phyloP scores from a whole-genome alignment of 2,797 vertebrate genomes.

The Smutsia gigantea region DNA sequence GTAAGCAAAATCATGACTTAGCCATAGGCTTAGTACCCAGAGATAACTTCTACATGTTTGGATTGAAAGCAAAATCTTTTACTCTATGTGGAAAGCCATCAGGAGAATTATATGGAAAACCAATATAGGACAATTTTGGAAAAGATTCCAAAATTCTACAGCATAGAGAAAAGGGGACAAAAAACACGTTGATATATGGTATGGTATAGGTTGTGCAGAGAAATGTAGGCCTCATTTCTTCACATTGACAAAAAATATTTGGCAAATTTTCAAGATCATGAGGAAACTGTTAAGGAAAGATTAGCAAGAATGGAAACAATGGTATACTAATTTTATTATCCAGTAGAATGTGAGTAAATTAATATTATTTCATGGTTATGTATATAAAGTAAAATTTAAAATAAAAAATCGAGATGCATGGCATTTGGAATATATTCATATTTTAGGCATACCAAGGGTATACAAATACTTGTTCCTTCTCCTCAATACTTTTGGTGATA shows the following conservation, averaged over 20 bases:
- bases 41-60: not conserved
- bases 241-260: not conserved
- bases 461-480: not conserved
- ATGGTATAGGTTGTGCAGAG: not conserved
- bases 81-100: not conserved
- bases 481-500: not conserved
- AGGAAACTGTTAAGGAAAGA: not conserved
- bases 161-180: not conserved
- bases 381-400: not conserved
- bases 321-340: not conserved
- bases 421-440: constrained; percentile 9
- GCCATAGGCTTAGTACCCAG: not conserved
- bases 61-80: constrained; percentile 10
- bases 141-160: not conserved
- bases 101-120: constrained; percentile 22
- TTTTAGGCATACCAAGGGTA: not conserved
- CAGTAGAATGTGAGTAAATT: not conserved
- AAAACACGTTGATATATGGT: not conserved
- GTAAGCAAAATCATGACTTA: not conserved
- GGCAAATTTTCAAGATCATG: not conserved
- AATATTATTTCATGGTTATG: not conserved
- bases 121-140: not conserved
- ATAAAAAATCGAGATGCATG: not conserved
- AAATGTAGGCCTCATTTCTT: not conserved
- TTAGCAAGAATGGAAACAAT: not conserved